Percentiles rank a stretch among this genome's conserved stretches.
These are phyloP conservation scores for Carassius auratus DNA, from an alignment of 2,113 vertebrate genomes.

Conservation along the genomic window DNA sequence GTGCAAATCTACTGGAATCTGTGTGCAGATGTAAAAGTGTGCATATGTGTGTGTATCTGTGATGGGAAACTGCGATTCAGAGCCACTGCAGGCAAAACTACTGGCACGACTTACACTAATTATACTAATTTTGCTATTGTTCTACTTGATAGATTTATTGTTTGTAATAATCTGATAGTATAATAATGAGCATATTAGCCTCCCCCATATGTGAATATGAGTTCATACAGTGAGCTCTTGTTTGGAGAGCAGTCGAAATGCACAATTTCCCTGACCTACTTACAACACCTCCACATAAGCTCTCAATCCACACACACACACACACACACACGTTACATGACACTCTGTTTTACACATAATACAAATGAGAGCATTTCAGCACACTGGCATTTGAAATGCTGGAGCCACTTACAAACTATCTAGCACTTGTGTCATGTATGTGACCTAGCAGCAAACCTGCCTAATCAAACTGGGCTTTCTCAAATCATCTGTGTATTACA, in stretches of 20 bases:
- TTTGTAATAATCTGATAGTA: conserved; percentile 16
- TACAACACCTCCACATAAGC: conserved; percentile 48
- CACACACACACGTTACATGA: neutral
- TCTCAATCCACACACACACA: conserved; percentile 12
- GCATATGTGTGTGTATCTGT: neutral
- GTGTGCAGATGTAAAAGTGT: neutral
- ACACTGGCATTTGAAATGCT: neutral
- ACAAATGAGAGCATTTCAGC: neutral
- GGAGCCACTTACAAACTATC: neutral
- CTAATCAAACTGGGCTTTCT: neutral
- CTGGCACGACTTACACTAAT: conserved; percentile 18
- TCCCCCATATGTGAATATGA: conserved; percentile 14
- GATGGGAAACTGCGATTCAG: neutral
- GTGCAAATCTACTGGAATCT: neutral
- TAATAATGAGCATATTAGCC: conserved; percentile 32
- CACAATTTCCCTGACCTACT: conserved; percentile 54
- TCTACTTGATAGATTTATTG: conserved; percentile 24
- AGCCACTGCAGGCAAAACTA: neutral
- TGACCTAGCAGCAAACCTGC: neutral
- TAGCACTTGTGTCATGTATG: neutral
- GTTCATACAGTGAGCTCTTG: conserved; percentile 22
- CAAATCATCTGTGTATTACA: neutral
- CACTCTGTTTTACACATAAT: neutral
- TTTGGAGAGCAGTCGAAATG: conserved; percentile 25
- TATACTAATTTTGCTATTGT: conserved; percentile 22